phyloP scores from a whole-genome alignment of 2,888 invertebrate species.

The Bedellia somnulentella region DNA sequence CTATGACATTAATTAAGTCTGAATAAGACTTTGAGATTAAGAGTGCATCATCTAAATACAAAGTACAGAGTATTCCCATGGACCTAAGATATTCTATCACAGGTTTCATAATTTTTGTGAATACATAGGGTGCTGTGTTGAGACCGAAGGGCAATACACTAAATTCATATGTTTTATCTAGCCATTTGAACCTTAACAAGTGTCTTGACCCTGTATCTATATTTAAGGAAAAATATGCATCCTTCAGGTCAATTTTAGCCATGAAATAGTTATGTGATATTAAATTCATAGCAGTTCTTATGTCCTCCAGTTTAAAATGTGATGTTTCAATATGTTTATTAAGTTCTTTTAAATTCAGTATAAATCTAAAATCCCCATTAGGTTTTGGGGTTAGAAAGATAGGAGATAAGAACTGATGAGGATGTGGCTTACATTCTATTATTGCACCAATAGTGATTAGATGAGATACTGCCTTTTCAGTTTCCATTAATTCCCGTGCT shows the following conservation, averaged over 20 bases:
- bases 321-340: background rate
- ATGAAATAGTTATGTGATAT: constrained; percentile 1
- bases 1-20: too few relatives aligned
- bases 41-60: background rate
- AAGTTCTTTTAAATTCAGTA: constrained; percentile 2
- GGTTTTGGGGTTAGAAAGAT: constrained; percentile 1
- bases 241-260: background rate
- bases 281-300: background rate
- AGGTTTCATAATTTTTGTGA: background rate
- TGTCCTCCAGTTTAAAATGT: constrained; percentile 4
- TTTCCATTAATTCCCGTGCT: background rate
- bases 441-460: background rate
- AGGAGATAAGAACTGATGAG: background rate
- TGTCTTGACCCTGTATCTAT: background rate
- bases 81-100: background rate
- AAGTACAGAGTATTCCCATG: background rate
- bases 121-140: background rate
- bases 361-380: constrained; percentile 1
- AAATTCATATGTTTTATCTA: constrained; percentile 1
- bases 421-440: background rate
- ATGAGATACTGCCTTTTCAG: background rate
- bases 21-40: background rate
- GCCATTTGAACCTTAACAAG: background rate
- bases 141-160: background rate
- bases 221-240: background rate